Evolutionary conservation across 2,113 vertebrate genomes (phyloP), one percentile per base, ranked within the genome.

Genomic region (Forbesichthys papilliferus): DNA sequence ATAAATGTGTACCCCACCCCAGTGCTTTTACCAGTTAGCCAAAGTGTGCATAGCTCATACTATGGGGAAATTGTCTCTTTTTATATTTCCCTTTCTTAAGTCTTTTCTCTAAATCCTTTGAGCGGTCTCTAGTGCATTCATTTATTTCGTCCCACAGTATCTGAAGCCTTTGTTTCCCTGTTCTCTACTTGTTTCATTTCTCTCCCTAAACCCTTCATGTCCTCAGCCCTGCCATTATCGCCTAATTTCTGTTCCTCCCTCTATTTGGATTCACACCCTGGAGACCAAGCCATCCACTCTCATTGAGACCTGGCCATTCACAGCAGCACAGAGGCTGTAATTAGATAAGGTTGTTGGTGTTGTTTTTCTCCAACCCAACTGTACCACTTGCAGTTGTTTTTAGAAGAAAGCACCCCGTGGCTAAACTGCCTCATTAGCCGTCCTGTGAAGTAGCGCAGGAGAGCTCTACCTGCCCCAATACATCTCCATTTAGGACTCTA

Each of bases 371-470:
- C 42, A 49, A 56, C 66, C 46, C 36, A 42, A 42, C 36, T 42
- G 10, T 18, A 71, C 69, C 68, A 84, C 65, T 79, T 75, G 67
- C 77, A 70, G 84, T 83, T 81, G 74, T 83, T 84, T 88, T 89
- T 83, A 83, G 85, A 72, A 83, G 74, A 88, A 87, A 73, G 67
- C 42, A 66, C 86, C 89, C 86, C 49, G 70, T 78, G 85, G 85
- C 87, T 87, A 81, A 84, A 81, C 63, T 49, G 81, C 58, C 64
- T 90, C 83, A 88, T 90, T 90, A 88, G 76, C 82, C 54, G 59
- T 71, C 82, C 79, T 59, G 59, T 59, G 62, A 71, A 82, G 80
- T 51, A 69, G 71, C 59, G n/a, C 66, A 75, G 75, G 78, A 51
- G 71, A 78, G 73, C 77, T 62, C 68, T 65, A 73, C 78, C 80